Base-by-base conservation (phyloP, 1,140 invertebrate genomes). In the Drosophila asahinai region DNA sequence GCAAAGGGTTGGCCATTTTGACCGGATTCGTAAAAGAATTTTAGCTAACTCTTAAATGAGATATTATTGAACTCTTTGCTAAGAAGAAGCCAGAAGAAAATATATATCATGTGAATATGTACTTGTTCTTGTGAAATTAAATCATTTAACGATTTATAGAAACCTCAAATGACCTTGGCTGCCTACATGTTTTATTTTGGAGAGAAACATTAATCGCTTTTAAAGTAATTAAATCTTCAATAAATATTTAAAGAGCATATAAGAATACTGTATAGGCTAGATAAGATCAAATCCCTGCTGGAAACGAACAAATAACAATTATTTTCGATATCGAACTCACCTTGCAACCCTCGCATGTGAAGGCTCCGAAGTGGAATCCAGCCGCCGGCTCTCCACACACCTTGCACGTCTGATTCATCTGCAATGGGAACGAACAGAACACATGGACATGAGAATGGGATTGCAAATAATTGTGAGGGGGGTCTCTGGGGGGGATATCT, bases 331-430 rank as follows among this genome's bases (percentile, higher is more conserved):
- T 15, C 11, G 40, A 83, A 92, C 91, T 93, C 58, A 97, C 97
- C 96, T 97, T 98, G 92, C 97, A 98, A 61, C 97, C 97, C 94
- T 98, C 97, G 94, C 97, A 98, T 14, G 97, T 98, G 89, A 98
- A 97, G 47, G 97, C 97, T 42, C 97, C 97, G 92, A 97, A 98
- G 94, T 98, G 97, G 93, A 97, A 98, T 60, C 97, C 97, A 63
- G 97, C 97, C 48, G 97, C 97, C 52, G 96, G 96, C 92, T 97
- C 97, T 45, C 96, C 96, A 93, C 97, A 98, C 63, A 98, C 97
- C 93, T 96, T 96, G 93, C 96, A 97, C 93, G 95, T 94, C 93
- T 97, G 96, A 94, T 97, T 97, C 96, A 96, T 96, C 95, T 96
- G 94, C 14, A 77, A 55, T 77, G 67, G 59, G 49, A 60, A 79